Evolutionary conservation across 1,140 invertebrate species (phyloP).

Genomic region (Drosophila pruinosa): DNA sequence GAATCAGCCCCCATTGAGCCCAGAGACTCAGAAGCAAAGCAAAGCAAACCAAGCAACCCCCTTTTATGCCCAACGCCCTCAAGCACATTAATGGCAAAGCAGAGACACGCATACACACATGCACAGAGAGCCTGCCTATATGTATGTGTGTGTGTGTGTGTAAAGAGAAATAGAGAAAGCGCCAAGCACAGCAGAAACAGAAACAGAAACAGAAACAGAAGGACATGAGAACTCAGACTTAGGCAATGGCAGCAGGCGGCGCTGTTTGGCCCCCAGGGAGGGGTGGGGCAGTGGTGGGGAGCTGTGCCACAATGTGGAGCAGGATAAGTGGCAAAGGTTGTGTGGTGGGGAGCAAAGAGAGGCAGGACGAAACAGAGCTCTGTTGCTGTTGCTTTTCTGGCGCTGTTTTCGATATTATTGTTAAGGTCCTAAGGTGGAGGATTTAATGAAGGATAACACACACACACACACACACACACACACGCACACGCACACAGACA

Average conservation of each 20-base stretch:
- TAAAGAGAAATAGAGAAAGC: slow-evolving; percentile 25
- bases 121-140: slow-evolving; percentile 29
- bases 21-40: neutral
- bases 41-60: neutral
- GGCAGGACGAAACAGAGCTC: neutral
- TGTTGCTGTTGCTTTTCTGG: slow-evolving; percentile 18
- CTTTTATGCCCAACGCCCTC: slow-evolving; percentile 42
- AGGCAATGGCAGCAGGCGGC: neutral
- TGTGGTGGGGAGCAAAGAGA: neutral
- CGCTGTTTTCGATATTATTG: slow-evolving; percentile 76
- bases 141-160: too few relatives aligned
- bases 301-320: slow-evolving; percentile 55
- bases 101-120: slow-evolving; percentile 10
- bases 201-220: slow-evolving; percentile 26
- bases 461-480: slow-evolving; percentile 24
- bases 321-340: slow-evolving; percentile 52
- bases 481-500: slow-evolving; percentile 17
- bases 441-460: slow-evolving; percentile 74
- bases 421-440: slow-evolving; percentile 73
- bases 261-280: neutral
- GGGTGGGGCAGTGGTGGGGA: neutral
- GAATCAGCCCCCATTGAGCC: slow-evolving; percentile 35
- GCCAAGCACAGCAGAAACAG: slow-evolving; percentile 31
- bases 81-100: slow-evolving; percentile 69
- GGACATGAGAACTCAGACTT: slow-evolving; percentile 5